Conservation (phyloP, 2,797 vertebrate species). For the Siniperca scherzeri region DNA sequence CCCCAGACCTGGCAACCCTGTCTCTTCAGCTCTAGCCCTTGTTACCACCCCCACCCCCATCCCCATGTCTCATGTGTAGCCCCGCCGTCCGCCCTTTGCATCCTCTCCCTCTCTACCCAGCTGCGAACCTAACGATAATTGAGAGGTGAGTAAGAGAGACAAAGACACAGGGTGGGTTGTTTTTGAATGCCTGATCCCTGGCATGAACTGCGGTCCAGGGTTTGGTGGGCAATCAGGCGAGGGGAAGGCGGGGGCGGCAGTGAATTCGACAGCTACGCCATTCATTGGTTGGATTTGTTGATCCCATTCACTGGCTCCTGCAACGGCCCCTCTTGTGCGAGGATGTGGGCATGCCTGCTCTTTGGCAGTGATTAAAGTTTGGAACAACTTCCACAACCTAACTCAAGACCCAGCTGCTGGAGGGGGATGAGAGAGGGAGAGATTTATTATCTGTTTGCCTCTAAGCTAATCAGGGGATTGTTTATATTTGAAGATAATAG, state of each 20-base stretch:
- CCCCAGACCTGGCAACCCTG: slow-evolving; percentile 21
- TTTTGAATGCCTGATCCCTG: slow-evolving; percentile 68
- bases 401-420: slow-evolving; percentile 63
- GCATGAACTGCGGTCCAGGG: slow-evolving; percentile 70
- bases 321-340: slow-evolving; percentile 87
- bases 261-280: slow-evolving; percentile 62
- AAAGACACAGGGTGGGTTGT: slow-evolving; percentile 63
- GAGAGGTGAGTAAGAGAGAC: slow-evolving; percentile 74
- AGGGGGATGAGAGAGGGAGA: slow-evolving; percentile 16
- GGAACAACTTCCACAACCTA: slow-evolving; percentile 71
- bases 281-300: slow-evolving; percentile 76
- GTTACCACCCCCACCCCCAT: slow-evolving; percentile 30
- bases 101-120: slow-evolving; percentile 50
- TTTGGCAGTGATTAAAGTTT: slow-evolving; percentile 89
- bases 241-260: slow-evolving; percentile 49
- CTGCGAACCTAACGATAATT: slow-evolving; percentile 69
- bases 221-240: slow-evolving; percentile 74
- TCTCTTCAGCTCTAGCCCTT: slow-evolving; percentile 31
- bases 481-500: slow-evolving; percentile 52
- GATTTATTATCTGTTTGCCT: slow-evolving; percentile 51
- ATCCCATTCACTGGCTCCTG: slow-evolving; percentile 70
- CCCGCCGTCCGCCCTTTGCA: slow-evolving; percentile 35
- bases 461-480: slow-evolving; percentile 42
- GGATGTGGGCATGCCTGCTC: slow-evolving; percentile 86
- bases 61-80: slow-evolving; percentile 28